Conservation (phyloP, 1,140 invertebrate species). For the Rhynchophorus ferrugineus region DNA sequence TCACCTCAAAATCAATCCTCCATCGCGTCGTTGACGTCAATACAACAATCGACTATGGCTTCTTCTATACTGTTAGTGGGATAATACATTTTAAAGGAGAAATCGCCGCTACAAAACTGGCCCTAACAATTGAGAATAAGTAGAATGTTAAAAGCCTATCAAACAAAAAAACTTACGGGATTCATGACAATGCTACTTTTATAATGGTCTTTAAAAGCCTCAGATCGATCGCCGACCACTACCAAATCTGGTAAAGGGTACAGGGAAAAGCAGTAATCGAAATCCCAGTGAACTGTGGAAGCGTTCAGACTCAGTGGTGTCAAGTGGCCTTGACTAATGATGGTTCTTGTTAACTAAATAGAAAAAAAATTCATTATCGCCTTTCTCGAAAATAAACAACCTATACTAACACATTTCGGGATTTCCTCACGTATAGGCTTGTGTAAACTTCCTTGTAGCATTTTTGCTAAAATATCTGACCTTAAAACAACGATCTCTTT, state of each 20-base stretch:
- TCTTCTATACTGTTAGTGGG: conserved; percentile 7
- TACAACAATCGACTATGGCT: conserved; percentile 10
- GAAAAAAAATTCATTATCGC: conserved; percentile 24
- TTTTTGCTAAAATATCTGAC: conserved; percentile 87
- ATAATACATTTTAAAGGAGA: conserved; percentile 20
- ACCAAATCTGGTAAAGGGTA: conserved; percentile 89
- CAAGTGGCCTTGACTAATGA: conserved; percentile 83
- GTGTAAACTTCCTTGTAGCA: conserved; percentile 78
- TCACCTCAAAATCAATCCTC: no score
- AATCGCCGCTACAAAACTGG: conserved; percentile 14
- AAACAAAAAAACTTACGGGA: conserved; percentile 71
- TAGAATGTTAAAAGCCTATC: not conserved
- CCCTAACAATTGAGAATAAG: conserved; percentile 7
- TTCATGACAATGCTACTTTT: conserved; percentile 77
- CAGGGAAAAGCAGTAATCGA: conserved; percentile 74
- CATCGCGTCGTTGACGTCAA: conserved; percentile 4
- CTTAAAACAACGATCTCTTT: conserved; percentile 89
- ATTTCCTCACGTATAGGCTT: conserved; percentile 67
- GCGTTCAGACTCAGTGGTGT: conserved; percentile 78
- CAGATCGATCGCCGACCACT: conserved; percentile 83
- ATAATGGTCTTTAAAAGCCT: conserved; percentile 67
- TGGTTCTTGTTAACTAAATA: conserved; percentile 75
- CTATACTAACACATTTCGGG: conserved; percentile 57
- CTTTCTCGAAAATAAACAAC: not conserved
- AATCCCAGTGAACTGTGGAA: conserved; percentile 85